These are phyloP conservation scores for Pteronotus mesoamericanus DNA, from an alignment of 2,797 vertebrate genomes.

Conservation along the genomic window DNA sequence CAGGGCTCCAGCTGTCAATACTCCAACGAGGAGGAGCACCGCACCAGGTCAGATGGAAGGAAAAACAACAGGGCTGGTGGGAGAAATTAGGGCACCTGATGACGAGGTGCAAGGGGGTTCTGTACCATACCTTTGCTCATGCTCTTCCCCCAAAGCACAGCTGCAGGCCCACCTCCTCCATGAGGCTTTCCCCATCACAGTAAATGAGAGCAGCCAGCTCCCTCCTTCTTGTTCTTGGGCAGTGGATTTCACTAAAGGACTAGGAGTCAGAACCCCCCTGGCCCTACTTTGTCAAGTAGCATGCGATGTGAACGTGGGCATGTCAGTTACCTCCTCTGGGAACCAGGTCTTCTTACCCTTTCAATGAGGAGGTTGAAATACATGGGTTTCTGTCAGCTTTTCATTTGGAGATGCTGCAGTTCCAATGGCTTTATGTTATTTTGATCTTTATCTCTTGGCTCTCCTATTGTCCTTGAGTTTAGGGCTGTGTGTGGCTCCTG, in stretches of 20 bases:
- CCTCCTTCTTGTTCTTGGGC: not conserved
- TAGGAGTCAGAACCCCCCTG: not conserved
- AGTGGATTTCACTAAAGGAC: not conserved
- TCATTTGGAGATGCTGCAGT: not conserved
- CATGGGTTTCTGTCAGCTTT: not conserved
- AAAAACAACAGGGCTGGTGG: not conserved
- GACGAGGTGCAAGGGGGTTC: not conserved
- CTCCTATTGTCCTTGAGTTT: not conserved
- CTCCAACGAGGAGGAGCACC: not conserved
- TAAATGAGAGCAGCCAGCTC: not conserved
- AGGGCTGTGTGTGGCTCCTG: not conserved
- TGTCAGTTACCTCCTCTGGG: not conserved
- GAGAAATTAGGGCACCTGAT: not conserved
- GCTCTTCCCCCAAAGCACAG: not conserved
- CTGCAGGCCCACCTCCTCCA: no score
- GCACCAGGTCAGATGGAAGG: no score
- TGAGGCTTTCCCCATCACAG: not conserved
- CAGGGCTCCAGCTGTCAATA: not conserved
- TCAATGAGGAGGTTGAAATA: not conserved
- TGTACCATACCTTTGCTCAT: not conserved
- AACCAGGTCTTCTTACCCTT: not conserved
- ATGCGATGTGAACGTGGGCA: not conserved
- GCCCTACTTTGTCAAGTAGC: not conserved
- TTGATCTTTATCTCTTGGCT: not conserved
- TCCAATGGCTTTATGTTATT: not conserved